Base-by-base conservation (phyloP, 53 echinoderm and acorn worm genomes). In the Henricia sp. region DNA sequence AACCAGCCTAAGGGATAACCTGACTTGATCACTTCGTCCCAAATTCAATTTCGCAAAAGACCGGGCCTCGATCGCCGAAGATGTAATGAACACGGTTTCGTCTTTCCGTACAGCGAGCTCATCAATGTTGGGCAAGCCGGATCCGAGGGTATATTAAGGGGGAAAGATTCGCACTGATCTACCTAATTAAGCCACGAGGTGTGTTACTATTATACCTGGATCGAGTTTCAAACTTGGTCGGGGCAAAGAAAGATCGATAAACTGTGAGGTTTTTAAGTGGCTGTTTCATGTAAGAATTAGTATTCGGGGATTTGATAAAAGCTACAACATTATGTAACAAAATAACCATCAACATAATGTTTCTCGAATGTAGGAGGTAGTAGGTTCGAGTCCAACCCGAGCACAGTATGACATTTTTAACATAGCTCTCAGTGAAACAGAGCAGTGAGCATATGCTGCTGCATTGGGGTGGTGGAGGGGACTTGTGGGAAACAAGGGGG, bases 111-210 rank as follows among this genome's bases (percentile, higher is more conserved):
- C 63, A 63, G 21, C 76, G 58, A 42, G 24, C 12, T 71, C 71
- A 42, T 54, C 73, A 52, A n/a, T n/a, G n/a, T n/a, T n/a, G n/a
- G n/a, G n/a, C n/a, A n/a, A n/a, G n/a, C n/a, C n/a, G n/a, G n/a
- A n/a, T n/a, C n/a, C n/a, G 62, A 77, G 58, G 58, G n/a, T 46
- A 63, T 80, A 65, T 62, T 62, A 63, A 41, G 77, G 80, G 41
- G 42, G 59, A 35, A 52, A 63, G 80, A 80, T 46, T 80, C 44
- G n/a, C 26, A 30, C 65, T 64, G 62, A 80, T 80, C 80, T 62
- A 44, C 80, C 38, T 80, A 80, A 80, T 80, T 63, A 80, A 80
- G 80, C 80, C 64, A 51, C 63, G 80, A 80, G 80, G 64, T 80
- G 80, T 24, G 80, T 63, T 63, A 63, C 80, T 80, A 80, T 80